A percentile compares a stretch with the other conserved stretches of the same genome.
These are phyloP conservation scores for Punctoribates punctum DNA, from an alignment of 2,888 invertebrate genomes.

Conservation along the genomic window DNA sequence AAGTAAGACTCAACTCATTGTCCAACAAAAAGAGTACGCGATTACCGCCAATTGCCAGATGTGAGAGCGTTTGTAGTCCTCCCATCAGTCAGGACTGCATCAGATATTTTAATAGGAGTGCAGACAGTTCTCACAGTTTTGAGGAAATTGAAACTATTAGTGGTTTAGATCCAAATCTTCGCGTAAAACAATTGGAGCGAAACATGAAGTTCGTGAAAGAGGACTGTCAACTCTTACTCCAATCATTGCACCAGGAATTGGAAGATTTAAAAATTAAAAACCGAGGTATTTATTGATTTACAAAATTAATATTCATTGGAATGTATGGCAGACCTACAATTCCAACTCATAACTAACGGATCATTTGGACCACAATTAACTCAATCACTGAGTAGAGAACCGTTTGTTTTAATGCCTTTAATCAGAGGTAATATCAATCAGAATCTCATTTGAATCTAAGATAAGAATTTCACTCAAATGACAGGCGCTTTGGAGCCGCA, in stretches of 20 bases:
- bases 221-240: background rate
- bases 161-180: background rate
- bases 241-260: constrained; percentile 5
- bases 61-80: background rate
- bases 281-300: constrained; percentile 17
- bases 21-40: background rate
- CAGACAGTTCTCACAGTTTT: background rate
- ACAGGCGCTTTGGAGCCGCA: background rate
- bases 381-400: constrained; percentile 9
- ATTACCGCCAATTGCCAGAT: constrained; percentile 1
- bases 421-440: constrained; percentile 2
- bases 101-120: background rate
- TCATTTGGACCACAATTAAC: background rate
- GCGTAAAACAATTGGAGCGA: constrained; percentile 15
- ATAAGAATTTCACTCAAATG: background rate
- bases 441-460: background rate
- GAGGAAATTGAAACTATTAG: background rate
- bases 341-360: background rate
- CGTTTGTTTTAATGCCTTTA: background rate
- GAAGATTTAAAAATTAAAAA: constrained; percentile 16
- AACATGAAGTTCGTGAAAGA: constrained; percentile 13
- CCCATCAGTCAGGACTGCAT: background rate
- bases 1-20: background rate
- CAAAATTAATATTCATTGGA: background rate
- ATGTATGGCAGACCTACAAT: constrained; percentile 24